A percentile compares a stretch with the other conserved stretches of the same genome.
phyloP scores from a whole-genome alignment of 2,888 invertebrate species.

The Pristionchus japonicus region DNA sequence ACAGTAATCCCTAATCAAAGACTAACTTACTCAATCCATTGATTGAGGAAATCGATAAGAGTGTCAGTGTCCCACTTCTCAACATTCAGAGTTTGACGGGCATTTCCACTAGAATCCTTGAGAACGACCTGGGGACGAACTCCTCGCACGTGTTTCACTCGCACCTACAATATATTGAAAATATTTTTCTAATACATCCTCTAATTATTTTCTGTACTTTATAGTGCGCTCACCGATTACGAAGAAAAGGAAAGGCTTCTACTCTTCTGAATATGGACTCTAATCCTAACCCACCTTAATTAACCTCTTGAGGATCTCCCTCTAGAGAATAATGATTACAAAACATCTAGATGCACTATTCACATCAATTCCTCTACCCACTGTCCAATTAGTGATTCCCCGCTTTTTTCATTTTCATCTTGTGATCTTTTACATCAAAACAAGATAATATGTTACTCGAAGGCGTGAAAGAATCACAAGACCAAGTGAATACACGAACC shows the following conservation, averaged over 20 bases:
- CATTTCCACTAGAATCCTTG: constrained; percentile 81
- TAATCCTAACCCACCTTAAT: too few species aligned
- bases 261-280: too few species aligned
- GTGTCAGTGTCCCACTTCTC: constrained; percentile 99
- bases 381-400: not conserved
- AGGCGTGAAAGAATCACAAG: not conserved
- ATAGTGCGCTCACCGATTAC: too few species aligned
- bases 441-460: not conserved
- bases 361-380: not conserved
- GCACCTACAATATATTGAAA: constrained; percentile 78
- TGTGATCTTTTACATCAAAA: not conserved
- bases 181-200: not conserved
- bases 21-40: constrained; percentile 81
- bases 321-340: not conserved
- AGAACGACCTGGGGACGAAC: constrained; percentile 94
- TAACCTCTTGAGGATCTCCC: not conserved
- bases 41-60: constrained; percentile 93
- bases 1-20: constrained; percentile 33
- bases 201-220: too few species aligned
- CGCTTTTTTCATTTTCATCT: not conserved
- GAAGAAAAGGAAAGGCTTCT: too few species aligned
- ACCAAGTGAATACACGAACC: constrained; percentile 75
- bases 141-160: constrained; percentile 86
- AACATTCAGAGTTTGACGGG: constrained; percentile 84
- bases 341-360: not conserved